phyloP scores from a whole-genome alignment of 1,140 invertebrate species.

The Geopemphigus sp. region DNA sequence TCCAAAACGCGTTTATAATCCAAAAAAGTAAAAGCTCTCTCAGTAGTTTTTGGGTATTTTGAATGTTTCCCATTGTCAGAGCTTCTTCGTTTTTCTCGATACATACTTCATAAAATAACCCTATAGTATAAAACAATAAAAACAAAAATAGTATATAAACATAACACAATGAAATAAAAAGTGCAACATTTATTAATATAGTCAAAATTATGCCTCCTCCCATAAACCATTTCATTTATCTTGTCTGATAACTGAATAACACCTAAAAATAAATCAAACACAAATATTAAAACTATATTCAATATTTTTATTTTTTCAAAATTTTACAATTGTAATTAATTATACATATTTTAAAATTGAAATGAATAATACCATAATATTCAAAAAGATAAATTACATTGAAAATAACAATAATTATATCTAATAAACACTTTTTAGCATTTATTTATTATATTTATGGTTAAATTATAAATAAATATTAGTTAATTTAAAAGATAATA shows the following conservation, averaged over 20 bases:
- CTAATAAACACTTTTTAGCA: background rate
- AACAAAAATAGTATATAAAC: background rate
- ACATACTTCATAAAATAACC: slow-evolving; percentile 31
- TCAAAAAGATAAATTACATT: background rate
- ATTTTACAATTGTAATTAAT: background rate
- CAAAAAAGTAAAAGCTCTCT: slow-evolving; percentile 40
- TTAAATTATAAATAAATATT: background rate
- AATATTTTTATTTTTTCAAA: slow-evolving; percentile 5
- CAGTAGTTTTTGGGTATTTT: slow-evolving; percentile 13
- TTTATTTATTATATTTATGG: too few relatives aligned
- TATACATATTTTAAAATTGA: background rate
- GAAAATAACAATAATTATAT: background rate
- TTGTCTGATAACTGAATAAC: background rate
- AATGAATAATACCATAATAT: background rate
- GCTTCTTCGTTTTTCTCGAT: slow-evolving; percentile 18
- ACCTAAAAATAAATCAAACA: slow-evolving; percentile 11
- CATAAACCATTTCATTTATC: background rate
- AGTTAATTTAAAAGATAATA: background rate
- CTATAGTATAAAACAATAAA: slow-evolving; percentile 30
- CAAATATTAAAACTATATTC: background rate
- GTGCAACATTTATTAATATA: background rate
- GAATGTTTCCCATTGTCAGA: background rate
- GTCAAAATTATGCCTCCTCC: slow-evolving; percentile 36
- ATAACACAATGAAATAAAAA: background rate
- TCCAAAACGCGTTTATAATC: slow-evolving; percentile 36